Percentiles rank a stretch among this genome's conserved stretches.
Evolutionary conservation across 2,113 vertebrate species (phyloP).

Genomic region (Melanerpes formicivorus): DNA sequence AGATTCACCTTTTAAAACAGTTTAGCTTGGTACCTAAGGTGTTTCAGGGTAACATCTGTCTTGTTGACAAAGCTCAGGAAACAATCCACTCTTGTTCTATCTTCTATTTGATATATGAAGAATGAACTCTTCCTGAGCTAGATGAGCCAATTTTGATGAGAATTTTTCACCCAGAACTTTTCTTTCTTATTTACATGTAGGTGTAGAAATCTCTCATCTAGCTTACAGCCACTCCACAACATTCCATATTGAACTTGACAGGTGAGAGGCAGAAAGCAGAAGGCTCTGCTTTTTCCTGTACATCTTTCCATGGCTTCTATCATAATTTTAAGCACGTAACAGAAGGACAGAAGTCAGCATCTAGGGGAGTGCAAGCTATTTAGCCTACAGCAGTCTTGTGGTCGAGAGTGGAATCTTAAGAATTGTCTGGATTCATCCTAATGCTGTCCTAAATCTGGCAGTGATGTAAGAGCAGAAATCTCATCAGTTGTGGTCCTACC

Average conservation of each 20-base stretch:
- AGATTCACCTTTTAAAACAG: background rate
- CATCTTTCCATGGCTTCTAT: background rate
- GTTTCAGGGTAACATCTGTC: background rate
- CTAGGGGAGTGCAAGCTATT: background rate
- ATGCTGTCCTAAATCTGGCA: background rate
- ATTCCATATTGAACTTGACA: background rate
- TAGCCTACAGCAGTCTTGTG: background rate
- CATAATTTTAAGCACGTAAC: background rate
- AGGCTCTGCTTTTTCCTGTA: background rate
- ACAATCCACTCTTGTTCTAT: background rate
- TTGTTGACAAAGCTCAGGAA: background rate
- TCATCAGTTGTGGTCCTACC: slow-evolving; percentile 77
- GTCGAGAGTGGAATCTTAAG: background rate
- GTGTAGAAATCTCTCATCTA: background rate
- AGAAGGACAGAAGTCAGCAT: background rate
- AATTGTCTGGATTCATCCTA: background rate
- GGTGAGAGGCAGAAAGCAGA: background rate
- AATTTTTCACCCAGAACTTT: background rate
- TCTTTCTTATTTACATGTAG: background rate
- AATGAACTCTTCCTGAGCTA: background rate
- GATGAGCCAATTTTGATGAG: background rate
- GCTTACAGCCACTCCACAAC: background rate
- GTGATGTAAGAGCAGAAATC: background rate
- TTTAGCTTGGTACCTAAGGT: background rate
- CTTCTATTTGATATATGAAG: background rate